phyloP scores from a whole-genome alignment of 1,140 invertebrate genomes.

The Zaprionus davidi region DNA sequence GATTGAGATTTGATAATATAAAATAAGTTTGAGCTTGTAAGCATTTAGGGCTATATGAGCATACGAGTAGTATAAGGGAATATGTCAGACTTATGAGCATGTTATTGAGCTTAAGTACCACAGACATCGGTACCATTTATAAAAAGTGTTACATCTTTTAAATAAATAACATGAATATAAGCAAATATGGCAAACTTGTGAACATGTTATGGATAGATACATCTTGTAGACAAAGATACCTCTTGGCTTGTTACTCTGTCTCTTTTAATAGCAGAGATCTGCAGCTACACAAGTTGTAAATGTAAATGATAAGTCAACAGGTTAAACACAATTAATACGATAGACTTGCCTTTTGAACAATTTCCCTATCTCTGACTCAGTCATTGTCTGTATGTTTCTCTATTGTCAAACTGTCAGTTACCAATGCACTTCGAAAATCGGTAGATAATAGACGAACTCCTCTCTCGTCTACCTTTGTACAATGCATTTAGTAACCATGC shows the following conservation, averaged over 20 bases:
- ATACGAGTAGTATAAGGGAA: no score
- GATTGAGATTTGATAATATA: no score
- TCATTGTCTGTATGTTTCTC: background rate
- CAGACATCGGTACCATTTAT: no score
- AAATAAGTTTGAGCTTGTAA: no score
- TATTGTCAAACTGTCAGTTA: background rate
- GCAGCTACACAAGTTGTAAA: background rate
- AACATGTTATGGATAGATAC: no score
- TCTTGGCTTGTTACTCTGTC: background rate
- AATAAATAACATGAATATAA: no score
- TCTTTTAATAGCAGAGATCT: background rate
- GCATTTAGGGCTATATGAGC: no score
- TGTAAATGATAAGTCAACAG: background rate
- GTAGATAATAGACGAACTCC: background rate
- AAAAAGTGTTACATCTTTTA: background rate
- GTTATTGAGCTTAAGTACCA: background rate
- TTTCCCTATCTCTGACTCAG: background rate
- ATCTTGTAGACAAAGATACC: no score
- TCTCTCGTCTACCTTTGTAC: background rate
- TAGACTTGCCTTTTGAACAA: background rate
- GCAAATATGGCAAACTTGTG: no score
- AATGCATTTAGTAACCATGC: background rate
- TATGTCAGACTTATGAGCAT: background rate
- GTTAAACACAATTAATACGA: background rate
- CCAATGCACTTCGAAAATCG: background rate